Conservation (phyloP, 2,113 vertebrate genomes). For the Psettodes erumei region DNA sequence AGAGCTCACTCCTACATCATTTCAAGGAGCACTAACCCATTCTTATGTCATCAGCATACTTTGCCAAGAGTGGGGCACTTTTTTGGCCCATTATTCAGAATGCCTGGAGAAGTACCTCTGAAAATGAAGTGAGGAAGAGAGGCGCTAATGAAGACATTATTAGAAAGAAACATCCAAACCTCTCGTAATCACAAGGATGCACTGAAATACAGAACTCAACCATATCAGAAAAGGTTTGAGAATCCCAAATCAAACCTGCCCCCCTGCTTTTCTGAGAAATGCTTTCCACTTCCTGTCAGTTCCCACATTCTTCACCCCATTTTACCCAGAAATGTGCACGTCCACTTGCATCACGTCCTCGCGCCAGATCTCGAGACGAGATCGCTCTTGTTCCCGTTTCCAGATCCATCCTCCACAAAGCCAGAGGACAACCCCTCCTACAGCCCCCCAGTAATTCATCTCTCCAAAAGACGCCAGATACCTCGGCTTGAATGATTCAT, state of each 20-base stretch:
- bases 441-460: slow-evolving; percentile 2
- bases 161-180: slow-evolving; percentile 11
- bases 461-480: not conserved
- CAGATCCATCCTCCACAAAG: slow-evolving; percentile 6
- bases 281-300: not conserved
- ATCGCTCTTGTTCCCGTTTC: not conserved
- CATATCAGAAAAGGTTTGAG: not conserved
- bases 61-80: slow-evolving; percentile 20
- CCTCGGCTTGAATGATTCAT: slow-evolving; percentile 12
- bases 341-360: slow-evolving; percentile 12
- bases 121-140: slow-evolving; percentile 24
- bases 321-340: not conserved
- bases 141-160: slow-evolving; percentile 26
- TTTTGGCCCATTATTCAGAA: slow-evolving; percentile 40
- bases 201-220: not conserved
- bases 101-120: slow-evolving; percentile 39
- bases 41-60: slow-evolving; percentile 47
- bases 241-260: no score
- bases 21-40: slow-evolving; percentile 38
- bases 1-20: slow-evolving; percentile 26
- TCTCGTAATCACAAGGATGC: not conserved
- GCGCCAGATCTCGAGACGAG: not conserved
- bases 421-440: not conserved
- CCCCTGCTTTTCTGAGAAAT: not conserved
- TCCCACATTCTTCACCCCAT: not conserved